These are phyloP conservation scores for Ibycter americanus DNA, from an alignment of 2,797 vertebrate species.

Conservation along the genomic window DNA sequence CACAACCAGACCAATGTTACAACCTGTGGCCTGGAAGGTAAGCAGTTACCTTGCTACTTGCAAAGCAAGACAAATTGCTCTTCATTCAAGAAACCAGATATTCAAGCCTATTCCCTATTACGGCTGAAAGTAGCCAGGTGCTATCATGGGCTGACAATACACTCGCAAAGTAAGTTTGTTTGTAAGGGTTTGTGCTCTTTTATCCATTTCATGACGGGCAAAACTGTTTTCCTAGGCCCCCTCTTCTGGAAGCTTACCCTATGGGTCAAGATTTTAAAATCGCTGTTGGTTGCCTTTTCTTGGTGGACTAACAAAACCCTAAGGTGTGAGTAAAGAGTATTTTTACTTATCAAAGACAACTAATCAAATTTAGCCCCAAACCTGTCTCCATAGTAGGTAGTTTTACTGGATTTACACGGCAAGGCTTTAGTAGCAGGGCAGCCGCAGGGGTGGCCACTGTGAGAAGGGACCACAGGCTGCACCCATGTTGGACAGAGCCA, in stretches of 20 bases:
- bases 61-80: background rate
- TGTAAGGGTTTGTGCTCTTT: background rate
- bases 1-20: background rate
- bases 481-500: too few species aligned
- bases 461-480: background rate
- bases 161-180: background rate
- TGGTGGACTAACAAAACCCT: background rate
- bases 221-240: background rate
- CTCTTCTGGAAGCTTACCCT: background rate
- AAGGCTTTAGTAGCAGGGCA: background rate
- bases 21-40: background rate
- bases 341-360: background rate
- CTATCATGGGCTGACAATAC: background rate
- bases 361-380: background rate
- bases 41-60: background rate
- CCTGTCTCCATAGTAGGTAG: background rate
- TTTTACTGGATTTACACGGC: background rate
- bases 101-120: background rate
- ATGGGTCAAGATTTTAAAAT: background rate
- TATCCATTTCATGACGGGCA: background rate
- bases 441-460: too few species aligned
- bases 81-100: background rate
- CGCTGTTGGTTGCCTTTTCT: background rate
- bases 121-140: background rate
- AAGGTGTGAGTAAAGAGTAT: background rate